A percentile compares a stretch with the other conserved stretches of the same genome.
Evolutionary conservation across 1,140 invertebrate genomes (phyloP).

Genomic region (Drosophila serrata): DNA sequence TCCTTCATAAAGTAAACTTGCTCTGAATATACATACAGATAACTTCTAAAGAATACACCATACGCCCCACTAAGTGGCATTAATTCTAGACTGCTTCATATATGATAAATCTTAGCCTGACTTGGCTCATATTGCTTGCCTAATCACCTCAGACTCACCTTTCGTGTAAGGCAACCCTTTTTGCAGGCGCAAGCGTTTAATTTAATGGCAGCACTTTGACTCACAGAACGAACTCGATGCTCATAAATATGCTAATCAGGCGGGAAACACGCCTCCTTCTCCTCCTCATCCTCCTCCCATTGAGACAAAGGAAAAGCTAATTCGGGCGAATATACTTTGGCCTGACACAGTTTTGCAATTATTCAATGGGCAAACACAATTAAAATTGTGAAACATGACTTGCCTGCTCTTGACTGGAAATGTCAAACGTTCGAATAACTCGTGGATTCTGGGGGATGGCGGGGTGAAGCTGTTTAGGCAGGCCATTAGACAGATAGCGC

Average conservation of each 20-base stretch:
- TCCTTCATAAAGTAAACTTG: too few species aligned
- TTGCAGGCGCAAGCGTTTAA: conserved; percentile 16
- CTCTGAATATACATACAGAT: too few species aligned
- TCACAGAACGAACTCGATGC: conserved; percentile 12
- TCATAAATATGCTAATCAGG: conserved; percentile 53
- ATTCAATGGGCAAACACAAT: conserved; percentile 69
- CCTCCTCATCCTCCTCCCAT: background rate
- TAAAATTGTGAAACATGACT: conserved; percentile 71
- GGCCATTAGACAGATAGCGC: conserved; percentile 60
- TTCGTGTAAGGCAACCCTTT: conserved; percentile 11
- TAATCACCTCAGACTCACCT: conserved; percentile 15
- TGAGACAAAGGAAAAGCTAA: conserved; percentile 42
- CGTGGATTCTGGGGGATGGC: conserved; percentile 2
- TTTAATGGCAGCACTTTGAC: conserved; percentile 33
- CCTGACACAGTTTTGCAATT: conserved; percentile 72
- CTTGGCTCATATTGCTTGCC: conserved; percentile 8
- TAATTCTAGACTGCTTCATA: conserved; percentile 11
- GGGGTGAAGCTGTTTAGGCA: conserved; percentile 36
- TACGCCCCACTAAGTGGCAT: conserved; percentile 4
- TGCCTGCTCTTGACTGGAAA: conserved; percentile 64
- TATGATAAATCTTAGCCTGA: conserved; percentile 5
- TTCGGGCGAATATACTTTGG: conserved; percentile 17
- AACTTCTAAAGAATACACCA: too few species aligned
- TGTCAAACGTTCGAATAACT: conserved; percentile 53
- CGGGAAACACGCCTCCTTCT: conserved; percentile 19